Percentiles rank a stretch among this genome's conserved stretches.
phyloP scores from a whole-genome alignment of 2,113 vertebrate species.

The Puntigrus tetrazona region DNA sequence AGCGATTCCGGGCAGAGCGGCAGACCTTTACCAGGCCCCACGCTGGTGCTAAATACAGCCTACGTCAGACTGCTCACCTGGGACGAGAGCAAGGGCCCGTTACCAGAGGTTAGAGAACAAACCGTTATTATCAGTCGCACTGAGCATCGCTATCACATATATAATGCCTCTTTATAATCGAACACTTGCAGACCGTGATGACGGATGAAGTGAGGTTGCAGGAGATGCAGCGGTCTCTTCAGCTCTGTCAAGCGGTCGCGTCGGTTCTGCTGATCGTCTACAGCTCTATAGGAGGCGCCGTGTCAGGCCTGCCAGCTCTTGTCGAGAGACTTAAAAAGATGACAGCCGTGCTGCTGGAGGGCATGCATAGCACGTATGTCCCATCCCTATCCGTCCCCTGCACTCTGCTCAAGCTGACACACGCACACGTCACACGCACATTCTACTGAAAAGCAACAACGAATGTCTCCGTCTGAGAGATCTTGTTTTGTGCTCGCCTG shows the following conservation, averaged over 20 bases:
- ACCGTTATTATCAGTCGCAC: neutral
- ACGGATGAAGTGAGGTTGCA: constrained; percentile 86
- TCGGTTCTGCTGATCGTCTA: constrained; percentile 86
- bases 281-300: constrained; percentile 80
- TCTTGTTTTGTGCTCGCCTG: neutral
- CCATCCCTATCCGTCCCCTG: neutral
- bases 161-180: neutral
- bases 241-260: constrained; percentile 80
- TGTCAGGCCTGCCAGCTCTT: constrained; percentile 79
- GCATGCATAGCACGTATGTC: constrained; percentile 86
- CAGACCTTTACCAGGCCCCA: constrained; percentile 78
- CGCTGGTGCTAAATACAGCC: constrained; percentile 82
- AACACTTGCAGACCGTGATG: constrained; percentile 79
- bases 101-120: constrained; percentile 80
- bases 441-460: neutral
- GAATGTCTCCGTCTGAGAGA: neutral
- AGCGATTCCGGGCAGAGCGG: constrained; percentile 66
- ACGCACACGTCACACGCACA: neutral
- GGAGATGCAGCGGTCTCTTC: constrained; percentile 83
- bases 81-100: constrained; percentile 76
- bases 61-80: constrained; percentile 84
- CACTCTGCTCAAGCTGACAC: too few relatives aligned
- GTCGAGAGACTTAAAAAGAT: constrained; percentile 83
- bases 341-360: constrained; percentile 84
- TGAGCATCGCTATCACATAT: neutral